Evolutionary conservation across 2,113 vertebrate genomes (phyloP), one percentile per base, ranked within the genome.

Genomic region (Notothenia coriiceps): DNA sequence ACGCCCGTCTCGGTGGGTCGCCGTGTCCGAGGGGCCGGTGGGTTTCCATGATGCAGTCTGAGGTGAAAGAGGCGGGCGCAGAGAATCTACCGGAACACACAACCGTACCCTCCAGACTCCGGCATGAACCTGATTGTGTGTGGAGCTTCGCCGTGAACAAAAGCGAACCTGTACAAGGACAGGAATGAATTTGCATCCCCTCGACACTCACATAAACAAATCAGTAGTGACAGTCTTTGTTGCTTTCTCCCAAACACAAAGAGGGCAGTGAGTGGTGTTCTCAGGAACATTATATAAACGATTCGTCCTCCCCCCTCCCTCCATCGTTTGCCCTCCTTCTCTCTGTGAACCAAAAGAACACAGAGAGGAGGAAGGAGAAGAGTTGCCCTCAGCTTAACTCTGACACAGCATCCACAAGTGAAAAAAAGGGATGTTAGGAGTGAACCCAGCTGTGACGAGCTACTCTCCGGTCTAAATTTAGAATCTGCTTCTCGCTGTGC

Each of bases 201-300:
- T 62, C 13, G 13, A 49, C 57, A 35, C 69, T 51, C 62, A 61
- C 54, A 60, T 46, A 22, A 55, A 79, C 70, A 72, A 86, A 92
- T 86, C 29, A 55, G 80, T 62, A 62, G 63, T 54, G 90, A 84
- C 84, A 79, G 74, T 69, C 77, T 83, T 86, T 90, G 68, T 74
- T 80, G 77, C 50, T 40, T 77, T 61, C 40, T 66, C 74, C 47
- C 35, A 50, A 46, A 77, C 60, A 90, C 89, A 92, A 91, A 84
- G 87, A 80, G 74, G 20, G 44, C 87, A 87, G 47, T 70, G 80
- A 88, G 83, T 0, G 12, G 69, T 54, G 78, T 73, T 70, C 74
- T 79, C 76, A 14, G 2, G 65, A 77, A 80, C 59, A 83, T 88
- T 87, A 86, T 70, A 84, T 86, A 91, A 88, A 79, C 43, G 5